Conservation (phyloP, 92 coral and sea anemone species). For the Phenganax stokvisi region DNA sequence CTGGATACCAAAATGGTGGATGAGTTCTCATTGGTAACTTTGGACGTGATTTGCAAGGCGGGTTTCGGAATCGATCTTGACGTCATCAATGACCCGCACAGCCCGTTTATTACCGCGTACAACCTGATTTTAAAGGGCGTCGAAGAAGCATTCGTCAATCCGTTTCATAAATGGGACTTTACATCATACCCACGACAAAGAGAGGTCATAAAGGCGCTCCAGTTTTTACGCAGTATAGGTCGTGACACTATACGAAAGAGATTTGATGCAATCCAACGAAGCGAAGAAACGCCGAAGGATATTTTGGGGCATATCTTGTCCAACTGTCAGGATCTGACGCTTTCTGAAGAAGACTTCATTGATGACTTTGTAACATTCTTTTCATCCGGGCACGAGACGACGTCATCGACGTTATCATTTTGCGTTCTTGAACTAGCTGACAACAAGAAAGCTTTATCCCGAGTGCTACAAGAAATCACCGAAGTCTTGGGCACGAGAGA, state of each 20-base stretch:
- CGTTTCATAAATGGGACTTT: conserved; percentile 35
- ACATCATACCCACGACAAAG: conserved; percentile 44
- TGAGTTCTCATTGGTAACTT: conserved; percentile 60
- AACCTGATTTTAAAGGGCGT: conserved; percentile 53
- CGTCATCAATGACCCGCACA: conserved; percentile 51
- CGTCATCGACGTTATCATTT: conserved; percentile 58
- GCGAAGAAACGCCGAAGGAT: conserved; percentile 51
- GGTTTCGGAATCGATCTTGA: conserved; percentile 63
- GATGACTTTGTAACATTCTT: conserved; percentile 74
- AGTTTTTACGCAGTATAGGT: conserved; percentile 65
- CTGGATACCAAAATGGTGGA: conserved; percentile 50
- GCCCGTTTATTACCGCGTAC: conserved; percentile 64
- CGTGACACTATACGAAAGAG: conserved; percentile 60
- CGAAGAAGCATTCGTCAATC: conserved; percentile 48
- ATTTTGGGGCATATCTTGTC: conserved; percentile 31
- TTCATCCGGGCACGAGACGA: conserved; percentile 73
- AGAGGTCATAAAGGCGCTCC: conserved; percentile 42
- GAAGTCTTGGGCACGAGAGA: conserved; percentile 72
- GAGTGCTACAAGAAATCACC: conserved; percentile 62
- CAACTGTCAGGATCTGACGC: conserved; percentile 49
- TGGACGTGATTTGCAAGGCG: conserved; percentile 81
- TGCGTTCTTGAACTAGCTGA: conserved; percentile 64
- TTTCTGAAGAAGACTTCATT: conserved; percentile 62
- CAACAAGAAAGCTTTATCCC: conserved; percentile 45
- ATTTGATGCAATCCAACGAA: conserved; percentile 56